These are phyloP conservation scores for Rhopalosiphum maidis DNA, from an alignment of 1,140 invertebrate genomes.

Conservation along the genomic window DNA sequence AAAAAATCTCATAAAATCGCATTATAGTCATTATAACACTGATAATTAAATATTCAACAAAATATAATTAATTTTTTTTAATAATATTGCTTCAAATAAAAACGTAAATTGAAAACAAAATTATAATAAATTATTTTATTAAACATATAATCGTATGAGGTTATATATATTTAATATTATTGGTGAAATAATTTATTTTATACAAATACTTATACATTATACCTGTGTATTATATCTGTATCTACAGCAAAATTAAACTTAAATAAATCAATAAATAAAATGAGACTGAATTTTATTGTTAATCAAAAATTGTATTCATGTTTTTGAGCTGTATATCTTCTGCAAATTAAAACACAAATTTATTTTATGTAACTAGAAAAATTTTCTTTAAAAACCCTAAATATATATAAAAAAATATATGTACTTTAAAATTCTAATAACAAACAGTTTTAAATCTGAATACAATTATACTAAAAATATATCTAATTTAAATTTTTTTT, in stretches of 20 bases:
- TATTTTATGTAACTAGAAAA: too few species aligned
- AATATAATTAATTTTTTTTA: background rate
- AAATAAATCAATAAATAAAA: background rate
- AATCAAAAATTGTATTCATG: background rate
- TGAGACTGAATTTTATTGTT: background rate
- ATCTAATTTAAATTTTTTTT: too few species aligned
- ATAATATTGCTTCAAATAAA: background rate
- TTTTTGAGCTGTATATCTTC: background rate
- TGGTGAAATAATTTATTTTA: background rate
- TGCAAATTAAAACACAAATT: background rate
- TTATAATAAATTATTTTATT: background rate
- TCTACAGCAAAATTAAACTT: background rate
- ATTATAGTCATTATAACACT: background rate
- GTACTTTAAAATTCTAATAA: too few species aligned
- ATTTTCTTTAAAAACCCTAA: too few species aligned
- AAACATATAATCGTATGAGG: background rate
- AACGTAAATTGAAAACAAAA: background rate
- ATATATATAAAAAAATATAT: too few species aligned
- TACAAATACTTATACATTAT: background rate
- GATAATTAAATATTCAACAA: background rate
- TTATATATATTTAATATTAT: slow-evolving; percentile 3
- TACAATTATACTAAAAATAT: too few species aligned
- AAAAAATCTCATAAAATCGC: background rate
- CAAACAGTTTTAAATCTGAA: too few species aligned
- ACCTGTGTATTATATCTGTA: background rate